Evolutionary conservation across 2,888 invertebrate genomes (phyloP), one percentile per base, ranked within the genome.

Genomic region (Acholoe squamosa): DNA sequence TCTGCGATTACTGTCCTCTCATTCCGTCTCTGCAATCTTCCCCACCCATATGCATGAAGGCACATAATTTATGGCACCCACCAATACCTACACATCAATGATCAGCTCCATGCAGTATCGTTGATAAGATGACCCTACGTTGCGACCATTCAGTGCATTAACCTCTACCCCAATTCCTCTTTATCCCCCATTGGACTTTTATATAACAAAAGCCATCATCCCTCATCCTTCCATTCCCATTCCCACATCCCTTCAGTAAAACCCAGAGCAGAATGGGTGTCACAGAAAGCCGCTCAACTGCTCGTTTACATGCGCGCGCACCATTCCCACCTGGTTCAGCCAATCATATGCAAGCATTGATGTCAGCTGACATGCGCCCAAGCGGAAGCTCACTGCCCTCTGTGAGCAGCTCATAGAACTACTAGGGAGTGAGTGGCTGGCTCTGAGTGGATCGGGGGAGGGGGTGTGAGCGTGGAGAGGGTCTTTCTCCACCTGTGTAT

Each of bases 281-380:
- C 43, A 10, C 43, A 43, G 43, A 43, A 43, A 43, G 43, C 43
- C 43, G 43, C 43, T 43, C 19, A 80, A 80, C 43, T 19, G 34
- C 80, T 43, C 34, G n/a, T 33, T 43, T 33, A 33, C 80, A 80
- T 80, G 80, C 80, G 43, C 80, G 80, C 80, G 80, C 80, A n/a
- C 80, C 80, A 80, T 80, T 80, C 80, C 33, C 80, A 80, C 80
- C 80, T 43, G 43, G 10, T 16, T 34, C 80, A 33, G 43, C 80
- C 80, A 80, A 80, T 80, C 80, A 80, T 80, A 80, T 80, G 80
- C 80, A 16, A 33, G 80, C 80, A 34, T 43, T 80, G 80, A 80
- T 80, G 80, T 80, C 80, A 80, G 80, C 80, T 80, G 80, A 80
- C 80, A 80, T 22, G 80, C 80, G 25, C 43, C 34, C 7, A 33